phyloP scores from a whole-genome alignment of 2,888 invertebrate species.

The Acanthopleura granulata region DNA sequence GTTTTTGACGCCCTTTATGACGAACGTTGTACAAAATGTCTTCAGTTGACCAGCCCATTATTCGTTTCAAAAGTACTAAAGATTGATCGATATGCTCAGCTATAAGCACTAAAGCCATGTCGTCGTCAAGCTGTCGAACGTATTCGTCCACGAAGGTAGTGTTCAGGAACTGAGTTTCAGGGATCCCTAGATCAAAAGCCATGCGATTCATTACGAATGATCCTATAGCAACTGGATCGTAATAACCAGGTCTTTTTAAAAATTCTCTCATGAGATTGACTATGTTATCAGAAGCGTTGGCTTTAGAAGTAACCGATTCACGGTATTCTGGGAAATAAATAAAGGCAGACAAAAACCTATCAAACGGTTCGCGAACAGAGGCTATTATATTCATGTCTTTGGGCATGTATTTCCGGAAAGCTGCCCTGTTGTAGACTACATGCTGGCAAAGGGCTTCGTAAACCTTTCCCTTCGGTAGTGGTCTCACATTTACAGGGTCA shows the following conservation, averaged over 20 bases:
- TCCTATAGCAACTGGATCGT: not conserved
- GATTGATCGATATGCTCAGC: not conserved
- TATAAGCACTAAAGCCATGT: not conserved
- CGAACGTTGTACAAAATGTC: not conserved
- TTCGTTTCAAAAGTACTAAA: not conserved
- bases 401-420: not conserved
- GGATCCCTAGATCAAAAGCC: not conserved
- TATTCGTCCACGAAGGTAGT: not conserved
- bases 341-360: not conserved
- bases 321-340: not conserved
- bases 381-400: not conserved
- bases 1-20: not conserved
- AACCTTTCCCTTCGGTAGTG: not conserved
- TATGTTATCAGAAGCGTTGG: not conserved
- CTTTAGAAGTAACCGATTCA: not conserved
- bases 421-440: not conserved
- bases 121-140: not conserved
- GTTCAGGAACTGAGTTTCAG: not conserved
- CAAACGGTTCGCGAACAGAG: conserved; percentile 1
- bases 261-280: not conserved
- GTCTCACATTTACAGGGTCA: not conserved
- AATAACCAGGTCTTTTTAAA: not conserved
- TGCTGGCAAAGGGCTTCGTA: conserved; percentile 11
- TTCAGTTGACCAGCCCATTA: not conserved
- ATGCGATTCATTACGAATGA: not conserved